Evolutionary conservation across 2,797 vertebrate genomes (phyloP).

Genomic region (Galaxias olidus): DNA sequence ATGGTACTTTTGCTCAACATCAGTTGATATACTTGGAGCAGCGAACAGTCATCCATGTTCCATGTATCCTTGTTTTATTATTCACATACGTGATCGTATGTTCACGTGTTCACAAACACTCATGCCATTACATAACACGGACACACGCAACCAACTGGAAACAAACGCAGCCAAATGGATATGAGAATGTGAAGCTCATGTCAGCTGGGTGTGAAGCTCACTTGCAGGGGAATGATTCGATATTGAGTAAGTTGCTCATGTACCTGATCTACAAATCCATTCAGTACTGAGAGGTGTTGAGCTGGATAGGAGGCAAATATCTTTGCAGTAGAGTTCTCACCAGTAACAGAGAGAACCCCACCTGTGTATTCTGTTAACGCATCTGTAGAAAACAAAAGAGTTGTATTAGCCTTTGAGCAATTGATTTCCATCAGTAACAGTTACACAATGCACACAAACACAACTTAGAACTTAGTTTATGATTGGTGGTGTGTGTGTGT

Average conservation of each 20-base stretch:
- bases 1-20: slow-evolving; percentile 44
- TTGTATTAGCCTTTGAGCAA: background rate
- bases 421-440: background rate
- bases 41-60: background rate
- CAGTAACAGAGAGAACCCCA: slow-evolving; percentile 79
- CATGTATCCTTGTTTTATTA: slow-evolving; percentile 23
- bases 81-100: slow-evolving; percentile 40
- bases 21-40: slow-evolving; percentile 31
- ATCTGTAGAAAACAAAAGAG: slow-evolving; percentile 69
- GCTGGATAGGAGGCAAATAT: slow-evolving; percentile 95
- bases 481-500: background rate
- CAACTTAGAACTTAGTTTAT: background rate
- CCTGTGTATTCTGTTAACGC: slow-evolving; percentile 83
- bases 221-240: background rate
- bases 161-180: too few species aligned
- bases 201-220: background rate
- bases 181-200: too few species aligned
- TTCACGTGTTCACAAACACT: slow-evolving; percentile 15
- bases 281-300: slow-evolving; percentile 82
- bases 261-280: slow-evolving; percentile 95
- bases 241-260: slow-evolving; percentile 29
- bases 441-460: too few species aligned
- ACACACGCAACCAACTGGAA: background rate
- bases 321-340: slow-evolving; percentile 88
- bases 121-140: background rate